phyloP scores from a whole-genome alignment of 2,113 vertebrate species.

The Monopterus albus region DNA sequence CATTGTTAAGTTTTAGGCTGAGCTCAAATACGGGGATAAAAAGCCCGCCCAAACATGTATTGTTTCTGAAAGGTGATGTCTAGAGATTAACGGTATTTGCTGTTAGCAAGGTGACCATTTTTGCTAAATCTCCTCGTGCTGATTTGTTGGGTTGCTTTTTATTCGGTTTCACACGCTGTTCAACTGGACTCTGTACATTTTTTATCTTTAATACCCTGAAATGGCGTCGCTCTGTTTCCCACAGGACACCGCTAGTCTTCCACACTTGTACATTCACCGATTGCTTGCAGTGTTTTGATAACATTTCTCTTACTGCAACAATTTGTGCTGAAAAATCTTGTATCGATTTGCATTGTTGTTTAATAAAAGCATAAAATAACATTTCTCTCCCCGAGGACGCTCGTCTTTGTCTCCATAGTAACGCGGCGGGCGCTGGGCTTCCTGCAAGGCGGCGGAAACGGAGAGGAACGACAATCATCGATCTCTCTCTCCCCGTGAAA shows the following conservation, averaged over 20 bases:
- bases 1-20: slow-evolving; percentile 52
- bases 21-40: slow-evolving; percentile 10
- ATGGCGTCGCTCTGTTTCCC: too few species aligned
- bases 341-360: too few species aligned
- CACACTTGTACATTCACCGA: slow-evolving; percentile 28
- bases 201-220: too few species aligned
- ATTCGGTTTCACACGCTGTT: too few species aligned
- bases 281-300: slow-evolving; percentile 67
- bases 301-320: too few species aligned
- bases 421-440: slow-evolving; percentile 60
- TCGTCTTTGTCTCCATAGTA: slow-evolving; percentile 78
- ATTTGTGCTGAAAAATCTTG: too few species aligned
- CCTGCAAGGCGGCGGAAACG: slow-evolving; percentile 59
- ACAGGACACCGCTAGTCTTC: background rate
- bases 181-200: too few species aligned
- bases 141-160: background rate
- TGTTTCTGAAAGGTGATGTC: slow-evolving; percentile 43
- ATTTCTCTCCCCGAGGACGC: slow-evolving; percentile 57
- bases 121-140: background rate
- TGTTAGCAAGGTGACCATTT: slow-evolving; percentile 23
- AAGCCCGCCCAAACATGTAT: slow-evolving; percentile 51
- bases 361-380: too few species aligned
- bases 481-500: slow-evolving; percentile 5
- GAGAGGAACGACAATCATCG: slow-evolving; percentile 8
- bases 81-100: slow-evolving; percentile 17